Percentiles rank a stretch among this genome's conserved stretches.
Conservation (phyloP, 2,113 vertebrate genomes). For the Sminthopsis crassicaudata region DNA sequence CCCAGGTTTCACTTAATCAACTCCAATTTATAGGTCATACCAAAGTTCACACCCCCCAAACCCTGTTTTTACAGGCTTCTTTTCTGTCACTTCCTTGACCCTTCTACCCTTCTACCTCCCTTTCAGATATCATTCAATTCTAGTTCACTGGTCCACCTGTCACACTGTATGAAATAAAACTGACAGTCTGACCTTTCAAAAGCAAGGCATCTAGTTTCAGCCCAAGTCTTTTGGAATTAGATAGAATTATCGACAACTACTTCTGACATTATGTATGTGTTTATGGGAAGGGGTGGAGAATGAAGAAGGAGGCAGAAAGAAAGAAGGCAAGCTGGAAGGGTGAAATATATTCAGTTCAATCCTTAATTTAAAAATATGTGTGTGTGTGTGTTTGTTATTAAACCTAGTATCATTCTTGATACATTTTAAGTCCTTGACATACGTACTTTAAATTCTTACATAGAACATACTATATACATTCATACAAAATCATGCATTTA, state of each 20-base stretch:
- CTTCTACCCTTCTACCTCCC: background rate
- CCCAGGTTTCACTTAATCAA: background rate
- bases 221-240: conserved; percentile 35
- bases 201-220: background rate
- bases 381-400: background rate
- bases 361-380: background rate
- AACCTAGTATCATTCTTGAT: background rate
- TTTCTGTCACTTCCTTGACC: conserved; percentile 15
- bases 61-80: background rate
- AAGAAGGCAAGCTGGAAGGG: background rate
- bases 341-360: background rate
- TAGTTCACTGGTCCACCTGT: background rate
- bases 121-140: conserved; percentile 31
- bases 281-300: background rate
- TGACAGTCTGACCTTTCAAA: background rate
- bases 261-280: background rate
- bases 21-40: background rate
- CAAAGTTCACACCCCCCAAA: background rate
- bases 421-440: background rate
- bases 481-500: background rate
- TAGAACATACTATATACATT: background rate
- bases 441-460: background rate
- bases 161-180: conserved; percentile 15
- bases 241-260: background rate
- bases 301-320: background rate